Conservation (phyloP, 2,888 invertebrate species). For the Tinea trinotella region DNA sequence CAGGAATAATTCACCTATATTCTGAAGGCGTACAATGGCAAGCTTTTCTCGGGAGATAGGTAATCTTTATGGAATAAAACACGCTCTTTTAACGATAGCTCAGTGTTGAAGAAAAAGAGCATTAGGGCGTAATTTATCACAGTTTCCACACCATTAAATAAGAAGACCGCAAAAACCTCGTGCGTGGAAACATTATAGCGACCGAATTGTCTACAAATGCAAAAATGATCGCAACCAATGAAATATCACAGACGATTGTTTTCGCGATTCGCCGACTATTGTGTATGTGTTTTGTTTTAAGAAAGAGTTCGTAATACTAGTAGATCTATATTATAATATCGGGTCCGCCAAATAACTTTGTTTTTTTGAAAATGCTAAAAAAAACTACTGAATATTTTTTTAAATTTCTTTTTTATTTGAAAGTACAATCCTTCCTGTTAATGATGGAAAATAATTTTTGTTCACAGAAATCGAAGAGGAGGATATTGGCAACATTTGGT, state of each 20-base stretch:
- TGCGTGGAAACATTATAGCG: slow-evolving; percentile 54
- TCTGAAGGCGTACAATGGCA: neutral
- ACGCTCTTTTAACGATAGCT: slow-evolving; percentile 42
- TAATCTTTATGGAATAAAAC: slow-evolving; percentile 35
- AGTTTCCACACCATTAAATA: slow-evolving; percentile 64
- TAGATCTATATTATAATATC: too few relatives aligned
- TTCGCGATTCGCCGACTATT: neutral
- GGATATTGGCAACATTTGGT: too few relatives aligned
- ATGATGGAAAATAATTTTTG: too few relatives aligned
- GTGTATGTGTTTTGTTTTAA: neutral
- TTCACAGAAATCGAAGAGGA: too few relatives aligned
- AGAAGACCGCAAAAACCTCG: slow-evolving; percentile 56
- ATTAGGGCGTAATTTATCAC: slow-evolving; percentile 66
- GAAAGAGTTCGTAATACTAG: too few relatives aligned
- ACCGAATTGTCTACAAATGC: slow-evolving; percentile 51
- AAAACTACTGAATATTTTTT: too few relatives aligned
- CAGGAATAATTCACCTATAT: slow-evolving; percentile 8
- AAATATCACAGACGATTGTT: neutral
- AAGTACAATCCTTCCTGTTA: too few relatives aligned
- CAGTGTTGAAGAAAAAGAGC: slow-evolving; percentile 50
- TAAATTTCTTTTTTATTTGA: too few relatives aligned
- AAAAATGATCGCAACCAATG: slow-evolving; percentile 29
- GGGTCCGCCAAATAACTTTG: too few relatives aligned
- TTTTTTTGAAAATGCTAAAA: too few relatives aligned
- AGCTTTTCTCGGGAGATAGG: slow-evolving; percentile 7